A percentile compares a stretch with the other conserved stretches of the same genome.
Evolutionary conservation across 2,888 invertebrate genomes (phyloP).

Genomic region (Macropis europaea): DNA sequence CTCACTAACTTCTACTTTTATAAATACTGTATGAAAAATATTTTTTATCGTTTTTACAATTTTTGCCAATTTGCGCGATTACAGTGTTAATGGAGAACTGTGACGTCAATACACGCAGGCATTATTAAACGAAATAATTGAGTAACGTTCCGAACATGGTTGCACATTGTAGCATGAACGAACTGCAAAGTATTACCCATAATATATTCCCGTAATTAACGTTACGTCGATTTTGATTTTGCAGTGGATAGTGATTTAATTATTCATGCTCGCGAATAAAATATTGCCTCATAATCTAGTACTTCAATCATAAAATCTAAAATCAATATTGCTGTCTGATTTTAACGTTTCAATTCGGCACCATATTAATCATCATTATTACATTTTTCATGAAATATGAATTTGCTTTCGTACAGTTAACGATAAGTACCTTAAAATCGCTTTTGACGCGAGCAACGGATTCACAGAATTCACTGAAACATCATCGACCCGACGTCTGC

Average conservation of each 20-base stretch:
- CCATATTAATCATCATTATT: background rate
- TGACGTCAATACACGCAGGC: too few species aligned
- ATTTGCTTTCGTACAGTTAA: background rate
- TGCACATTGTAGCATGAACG: background rate
- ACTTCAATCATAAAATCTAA: background rate
- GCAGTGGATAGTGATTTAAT: background rate
- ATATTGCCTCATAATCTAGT: too few species aligned
- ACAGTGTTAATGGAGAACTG: too few species aligned
- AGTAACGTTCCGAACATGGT: background rate
- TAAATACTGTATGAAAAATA: too few species aligned
- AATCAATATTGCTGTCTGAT: background rate
- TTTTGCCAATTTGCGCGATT: too few species aligned
- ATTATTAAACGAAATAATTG: background rate
- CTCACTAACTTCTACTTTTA: too few species aligned
- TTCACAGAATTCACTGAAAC: too few species aligned
- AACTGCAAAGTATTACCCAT: background rate
- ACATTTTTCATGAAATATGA: background rate
- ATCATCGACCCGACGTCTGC: too few species aligned
- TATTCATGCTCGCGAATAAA: background rate
- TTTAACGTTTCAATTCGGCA: background rate
- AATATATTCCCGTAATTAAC: too few species aligned
- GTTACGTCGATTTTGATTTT: background rate
- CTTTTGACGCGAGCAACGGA: background rate
- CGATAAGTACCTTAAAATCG: background rate
- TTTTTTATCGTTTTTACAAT: too few species aligned